These are phyloP conservation scores for Encarsia formosa DNA, from an alignment of 2,888 invertebrate genomes.

Conservation along the genomic window DNA sequence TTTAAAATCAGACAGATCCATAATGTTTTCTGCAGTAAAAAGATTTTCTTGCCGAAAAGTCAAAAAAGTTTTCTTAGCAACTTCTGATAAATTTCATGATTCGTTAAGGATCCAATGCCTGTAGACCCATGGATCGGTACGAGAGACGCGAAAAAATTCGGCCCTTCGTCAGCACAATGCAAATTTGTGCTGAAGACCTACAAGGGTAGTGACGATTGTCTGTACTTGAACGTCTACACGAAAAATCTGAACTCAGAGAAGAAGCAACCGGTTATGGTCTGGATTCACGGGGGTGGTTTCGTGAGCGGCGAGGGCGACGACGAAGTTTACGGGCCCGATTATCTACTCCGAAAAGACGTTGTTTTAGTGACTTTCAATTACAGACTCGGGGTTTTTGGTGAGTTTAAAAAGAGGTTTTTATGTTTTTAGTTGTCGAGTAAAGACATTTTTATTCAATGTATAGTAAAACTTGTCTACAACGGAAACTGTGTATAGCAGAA, in stretches of 20 bases:
- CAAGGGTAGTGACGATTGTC: constrained; percentile 37
- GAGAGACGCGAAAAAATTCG: constrained; percentile 32
- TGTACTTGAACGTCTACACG: constrained; percentile 39
- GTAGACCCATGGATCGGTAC: constrained; percentile 34
- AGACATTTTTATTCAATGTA: too few relatives aligned
- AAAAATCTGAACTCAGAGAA: neutral
- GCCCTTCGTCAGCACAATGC: constrained; percentile 30
- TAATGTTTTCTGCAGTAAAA: too few relatives aligned
- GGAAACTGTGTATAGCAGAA: too few relatives aligned
- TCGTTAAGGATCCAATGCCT: constrained; percentile 41
- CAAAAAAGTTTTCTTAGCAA: too few relatives aligned
- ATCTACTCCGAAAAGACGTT: constrained; percentile 35
- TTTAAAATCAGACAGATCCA: too few relatives aligned
- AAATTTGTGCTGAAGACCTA: constrained; percentile 6
- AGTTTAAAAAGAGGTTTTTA: too few relatives aligned
- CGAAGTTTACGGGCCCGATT: constrained; percentile 34
- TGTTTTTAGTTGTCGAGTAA: too few relatives aligned
- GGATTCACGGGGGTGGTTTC: constrained; percentile 39
- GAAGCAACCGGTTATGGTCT: constrained; percentile 35
- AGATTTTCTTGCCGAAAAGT: too few relatives aligned
- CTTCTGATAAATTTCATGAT: too few relatives aligned
- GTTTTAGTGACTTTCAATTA: constrained; percentile 41
- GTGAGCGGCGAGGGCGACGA: constrained; percentile 31
- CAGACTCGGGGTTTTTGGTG: constrained; percentile 31
- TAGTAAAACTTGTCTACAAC: too few relatives aligned